Evolutionary conservation across 2,888 invertebrate species (phyloP), one percentile per base, ranked within the genome.

Genomic region (Leistus spinibarbis): DNA sequence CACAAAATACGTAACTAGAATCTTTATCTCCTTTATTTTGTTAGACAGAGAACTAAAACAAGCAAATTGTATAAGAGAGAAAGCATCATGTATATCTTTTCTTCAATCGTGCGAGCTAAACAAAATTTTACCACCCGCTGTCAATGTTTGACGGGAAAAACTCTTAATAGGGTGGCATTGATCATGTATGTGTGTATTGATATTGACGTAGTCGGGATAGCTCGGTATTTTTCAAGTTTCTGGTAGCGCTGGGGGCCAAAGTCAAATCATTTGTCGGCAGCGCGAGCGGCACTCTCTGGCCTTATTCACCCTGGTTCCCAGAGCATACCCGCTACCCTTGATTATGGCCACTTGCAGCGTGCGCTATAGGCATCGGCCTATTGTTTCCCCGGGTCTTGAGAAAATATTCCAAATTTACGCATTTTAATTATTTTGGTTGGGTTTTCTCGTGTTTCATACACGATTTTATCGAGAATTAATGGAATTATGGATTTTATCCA

Each of bases 141-240:
- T 19, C 17, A 53, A 16, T 66, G 53, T 66, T 66, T 66, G 66
- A 66, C 66, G 66, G 53, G 66, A 66, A 27, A 40, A 19, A 17
- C 66, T 40, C 16, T 66, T 66, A 66, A 66, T 16, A 53, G 66
- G 40, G 19, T 19, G 17, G 53, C 24, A 5, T 40, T 17, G 16
- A 23, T 24, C 27, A 27, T 40, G 66, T 66, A 13, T 13, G 40
- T 40, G 5, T 2, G 40, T 40, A 40, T 27, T 27, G 27, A 27
- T 40, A 60, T 60, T 60, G 60, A 60, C 19, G 60, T 19, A 60
- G 57, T 17, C 54, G 54, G 5, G n/a, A n/a, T n/a, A n/a, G 24
- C 24, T 4, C 24, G 3, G 7, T 24, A n/a, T 40, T 40, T 40
- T 40, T 40, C 40, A 13, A 40, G 40, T 40, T 5, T 27, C 9